A percentile compares a stretch with the other conserved stretches of the same genome.
These are phyloP conservation scores for Alitta virens DNA, from an alignment of 2,888 invertebrate genomes.

Conservation along the genomic window DNA sequence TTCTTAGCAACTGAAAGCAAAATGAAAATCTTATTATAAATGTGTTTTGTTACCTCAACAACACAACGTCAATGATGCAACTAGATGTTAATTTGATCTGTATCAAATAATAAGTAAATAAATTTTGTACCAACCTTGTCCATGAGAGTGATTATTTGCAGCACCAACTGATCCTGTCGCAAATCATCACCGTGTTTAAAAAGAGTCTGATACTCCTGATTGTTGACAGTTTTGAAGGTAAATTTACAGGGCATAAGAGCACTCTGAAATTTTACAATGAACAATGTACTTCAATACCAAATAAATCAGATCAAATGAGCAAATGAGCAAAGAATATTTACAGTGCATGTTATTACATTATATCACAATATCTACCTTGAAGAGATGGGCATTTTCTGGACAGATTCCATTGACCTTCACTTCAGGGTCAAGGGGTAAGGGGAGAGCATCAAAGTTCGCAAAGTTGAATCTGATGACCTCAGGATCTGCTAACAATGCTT, in stretches of 20 bases:
- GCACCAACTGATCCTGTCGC: constrained; percentile 92
- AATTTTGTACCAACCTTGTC: constrained; percentile 64
- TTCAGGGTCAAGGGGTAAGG: constrained; percentile 91
- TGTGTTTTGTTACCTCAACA: too few relatives aligned
- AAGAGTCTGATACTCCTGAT: constrained; percentile 83
- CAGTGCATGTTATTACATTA: too few relatives aligned
- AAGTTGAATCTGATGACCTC: constrained; percentile 65
- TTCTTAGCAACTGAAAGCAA: constrained; percentile 68
- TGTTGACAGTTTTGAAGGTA: constrained; percentile 77
- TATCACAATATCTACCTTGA: constrained; percentile 64
- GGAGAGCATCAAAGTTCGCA: constrained; percentile 84
- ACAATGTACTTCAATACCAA: too few relatives aligned
- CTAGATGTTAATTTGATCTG: background rate
- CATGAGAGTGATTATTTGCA: constrained; percentile 98
- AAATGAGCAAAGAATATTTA: too few relatives aligned
- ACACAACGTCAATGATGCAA: too few relatives aligned
- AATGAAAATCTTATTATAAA: background rate
- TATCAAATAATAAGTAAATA: background rate
- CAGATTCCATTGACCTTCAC: constrained; percentile 80
- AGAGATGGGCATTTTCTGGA: constrained; percentile 80
- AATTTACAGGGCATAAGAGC: constrained; percentile 92
- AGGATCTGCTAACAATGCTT: constrained; percentile 69
- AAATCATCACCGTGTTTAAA: constrained; percentile 98
- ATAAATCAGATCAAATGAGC: too few relatives aligned
- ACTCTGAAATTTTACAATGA: constrained; percentile 60